Evolutionary conservation across 2,797 vertebrate species (phyloP).

Genomic region (Typhlichthys subterraneus): DNA sequence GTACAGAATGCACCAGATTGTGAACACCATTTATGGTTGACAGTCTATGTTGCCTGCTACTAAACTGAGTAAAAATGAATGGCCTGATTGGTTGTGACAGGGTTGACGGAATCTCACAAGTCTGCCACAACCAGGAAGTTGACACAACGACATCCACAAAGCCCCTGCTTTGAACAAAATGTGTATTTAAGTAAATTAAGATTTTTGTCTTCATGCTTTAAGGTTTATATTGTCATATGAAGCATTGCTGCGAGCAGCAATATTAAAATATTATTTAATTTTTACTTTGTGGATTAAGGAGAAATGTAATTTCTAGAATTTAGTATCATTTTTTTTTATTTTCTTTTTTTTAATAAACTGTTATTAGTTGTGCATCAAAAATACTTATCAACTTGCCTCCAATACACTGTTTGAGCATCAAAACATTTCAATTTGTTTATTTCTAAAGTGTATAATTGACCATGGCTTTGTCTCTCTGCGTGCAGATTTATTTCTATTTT

Average conservation of each 20-base stretch:
- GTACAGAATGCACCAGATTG: constrained; percentile 18
- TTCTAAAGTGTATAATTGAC: constrained; percentile 14
- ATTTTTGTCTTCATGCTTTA: constrained; percentile 78
- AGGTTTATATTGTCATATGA: constrained; percentile 79
- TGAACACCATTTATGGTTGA: constrained; percentile 10
- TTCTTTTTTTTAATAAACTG: constrained; percentile 45
- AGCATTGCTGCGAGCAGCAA: constrained; percentile 96
- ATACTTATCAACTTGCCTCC: constrained; percentile 52
- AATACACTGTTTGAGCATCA: constrained; percentile 14
- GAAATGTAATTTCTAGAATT: constrained; percentile 56
- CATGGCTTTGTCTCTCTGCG: constrained; percentile 54
- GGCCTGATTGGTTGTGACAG: constrained; percentile 27
- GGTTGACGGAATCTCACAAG: constrained; percentile 49
- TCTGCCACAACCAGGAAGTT: constrained; percentile 15
- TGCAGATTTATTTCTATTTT: constrained; percentile 21
- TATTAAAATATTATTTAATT: constrained; percentile 87
- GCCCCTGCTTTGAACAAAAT: constrained; percentile 47
- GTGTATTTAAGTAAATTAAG: constrained; percentile 83
- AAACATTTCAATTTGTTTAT: constrained; percentile 10
- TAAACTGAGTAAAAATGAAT: constrained; percentile 13
- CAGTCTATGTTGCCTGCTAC: constrained; percentile 12
- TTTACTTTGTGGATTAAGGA: constrained; percentile 72
- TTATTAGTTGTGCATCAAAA: constrained; percentile 55
- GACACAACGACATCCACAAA: constrained; percentile 25
- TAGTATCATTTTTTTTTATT: background rate